Evolutionary conservation across 2,113 vertebrate species (phyloP).

Genomic region (Rallus limicola): DNA sequence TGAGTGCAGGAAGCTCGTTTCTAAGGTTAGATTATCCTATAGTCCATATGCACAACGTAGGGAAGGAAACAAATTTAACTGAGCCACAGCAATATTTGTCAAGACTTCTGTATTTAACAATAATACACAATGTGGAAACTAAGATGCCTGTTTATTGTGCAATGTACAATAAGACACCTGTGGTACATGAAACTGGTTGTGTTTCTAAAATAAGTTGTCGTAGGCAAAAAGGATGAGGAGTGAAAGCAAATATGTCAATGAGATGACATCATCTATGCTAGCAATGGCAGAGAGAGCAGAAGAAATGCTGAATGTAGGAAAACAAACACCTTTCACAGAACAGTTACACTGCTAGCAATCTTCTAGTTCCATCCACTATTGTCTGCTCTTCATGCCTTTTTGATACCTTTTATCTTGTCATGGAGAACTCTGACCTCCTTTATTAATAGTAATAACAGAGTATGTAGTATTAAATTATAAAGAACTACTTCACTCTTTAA

Average conservation of each 20-base stretch:
- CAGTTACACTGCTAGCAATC: not conserved
- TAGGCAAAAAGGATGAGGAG: not conserved
- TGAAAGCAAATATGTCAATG: not conserved
- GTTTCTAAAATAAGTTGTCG: not conserved
- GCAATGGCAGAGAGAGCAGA: not conserved
- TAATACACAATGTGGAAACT: accelerated
- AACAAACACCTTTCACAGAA: not conserved
- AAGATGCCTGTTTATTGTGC: not conserved
- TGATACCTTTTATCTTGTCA: not conserved
- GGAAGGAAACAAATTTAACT: not conserved
- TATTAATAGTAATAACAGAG: not conserved
- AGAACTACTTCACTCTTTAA: not conserved
- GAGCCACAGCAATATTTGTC: not conserved
- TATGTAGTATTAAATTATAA: not conserved
- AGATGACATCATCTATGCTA: not conserved
- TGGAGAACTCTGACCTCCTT: not conserved
- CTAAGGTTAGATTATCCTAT: not conserved
- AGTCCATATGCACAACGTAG: not conserved
- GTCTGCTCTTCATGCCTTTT: not conserved
- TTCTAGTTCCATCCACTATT: not conserved
- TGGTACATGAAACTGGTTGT: not conserved
- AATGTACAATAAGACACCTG: accelerated
- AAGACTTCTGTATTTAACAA: too few species aligned
- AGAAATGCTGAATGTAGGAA: not conserved
- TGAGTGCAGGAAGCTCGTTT: slow-evolving; percentile 3